Evolutionary conservation across 2,113 vertebrate species (phyloP), one percentile per base, ranked within the genome.

Genomic region (Mohoua ochrocephala): DNA sequence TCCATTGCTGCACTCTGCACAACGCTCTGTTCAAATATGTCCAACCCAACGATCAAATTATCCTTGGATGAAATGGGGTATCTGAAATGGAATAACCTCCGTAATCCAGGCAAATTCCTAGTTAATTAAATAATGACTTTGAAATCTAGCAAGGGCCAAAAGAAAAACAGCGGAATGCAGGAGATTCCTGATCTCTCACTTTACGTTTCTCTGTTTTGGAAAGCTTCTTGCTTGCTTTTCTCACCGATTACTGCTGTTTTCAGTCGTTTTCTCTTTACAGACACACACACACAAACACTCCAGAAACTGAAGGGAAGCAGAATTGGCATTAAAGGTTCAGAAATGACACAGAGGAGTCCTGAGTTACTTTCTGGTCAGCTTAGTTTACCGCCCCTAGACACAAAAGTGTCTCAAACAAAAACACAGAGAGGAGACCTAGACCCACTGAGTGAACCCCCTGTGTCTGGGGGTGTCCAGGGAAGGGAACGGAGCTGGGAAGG

Each of bases 41-140:
- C 60, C 65, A 90, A 22, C 18, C 71, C 73, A 92, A 91, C 81
- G n/a, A 84, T 6, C 31, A 64, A 71, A 81, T 81, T 53, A 81
- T 52, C 30, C 23, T 9, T 26, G n/a, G 15, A 49, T 22, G 56
- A 94, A 91, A 74, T 3, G 2, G 4, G 68, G 39, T 30, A 81
- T n/a, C 85, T 78, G 59, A 91, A 92, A 93, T 35, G 18, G 56
- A 82, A 68, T 39, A 65, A 77, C 30, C n/a, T 80, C 75, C 0
- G 0, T 37, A 57, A 93, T 61, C 52, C 6, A 7, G 61, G 61
- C 59, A 91, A 94, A 92, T 56, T 70, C 39, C 23, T 26, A 74
- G 21, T n/a, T 86, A 88, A 90, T 92, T 71, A 86, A 90, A 84
- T 45, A 67, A 90, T 54, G 65, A 84, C 64, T 41, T 1, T 77